Conservation (phyloP, 2,797 vertebrate species). For the Sebastes kiyomatsui region DNA sequence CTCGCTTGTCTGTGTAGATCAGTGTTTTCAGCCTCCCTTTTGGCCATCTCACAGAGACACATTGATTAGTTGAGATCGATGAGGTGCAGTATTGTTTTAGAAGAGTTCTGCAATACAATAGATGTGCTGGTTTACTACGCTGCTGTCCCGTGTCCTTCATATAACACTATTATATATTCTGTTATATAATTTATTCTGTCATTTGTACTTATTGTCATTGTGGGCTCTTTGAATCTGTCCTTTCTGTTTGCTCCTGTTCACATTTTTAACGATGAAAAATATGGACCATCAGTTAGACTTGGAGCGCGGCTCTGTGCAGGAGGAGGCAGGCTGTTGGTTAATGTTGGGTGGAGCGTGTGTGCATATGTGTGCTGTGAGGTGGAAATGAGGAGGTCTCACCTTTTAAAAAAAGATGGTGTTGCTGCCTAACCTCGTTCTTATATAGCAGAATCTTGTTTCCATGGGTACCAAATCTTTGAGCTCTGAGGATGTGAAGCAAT, state of each 20-base stretch:
- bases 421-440: conserved; percentile 66
- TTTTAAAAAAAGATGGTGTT: conserved; percentile 62
- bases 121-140: conserved; percentile 20
- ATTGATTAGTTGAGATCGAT: conserved; percentile 72
- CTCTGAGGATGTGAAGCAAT: conserved; percentile 79
- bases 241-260: background rate
- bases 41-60: conserved; percentile 48
- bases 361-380: conserved; percentile 19
- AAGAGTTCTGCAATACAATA: conserved; percentile 53
- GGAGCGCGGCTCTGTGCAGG: background rate
- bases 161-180: background rate
- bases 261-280: background rate
- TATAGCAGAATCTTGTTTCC: conserved; percentile 78
- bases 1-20: conserved; percentile 54
- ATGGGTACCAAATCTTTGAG: conserved; percentile 80
- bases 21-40: conserved; percentile 49
- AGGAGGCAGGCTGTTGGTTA: background rate
- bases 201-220: background rate
- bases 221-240: conserved; percentile 5
- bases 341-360: conserved; percentile 6
- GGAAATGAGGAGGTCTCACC: conserved; percentile 52
- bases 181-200: background rate
- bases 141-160: conserved; percentile 20
- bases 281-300: background rate
- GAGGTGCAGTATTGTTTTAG: conserved; percentile 64